Conservation (phyloP, 2,888 invertebrate genomes). For the Ichneumon xanthorius region DNA sequence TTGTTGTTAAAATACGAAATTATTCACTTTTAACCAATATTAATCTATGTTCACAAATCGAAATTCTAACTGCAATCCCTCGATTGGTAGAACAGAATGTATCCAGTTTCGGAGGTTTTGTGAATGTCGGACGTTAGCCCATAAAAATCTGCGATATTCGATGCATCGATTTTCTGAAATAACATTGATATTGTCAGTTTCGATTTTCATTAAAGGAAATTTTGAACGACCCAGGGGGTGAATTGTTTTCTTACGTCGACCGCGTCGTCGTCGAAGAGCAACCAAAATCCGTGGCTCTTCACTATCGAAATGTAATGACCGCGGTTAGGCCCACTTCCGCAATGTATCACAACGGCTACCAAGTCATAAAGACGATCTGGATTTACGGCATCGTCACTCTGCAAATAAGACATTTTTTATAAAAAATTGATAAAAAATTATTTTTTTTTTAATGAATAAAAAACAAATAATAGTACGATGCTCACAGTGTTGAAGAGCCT, state of each 20-base stretch:
- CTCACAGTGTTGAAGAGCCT: slow-evolving; percentile 98
- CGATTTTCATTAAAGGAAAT: not conserved
- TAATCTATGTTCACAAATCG: slow-evolving; percentile 63
- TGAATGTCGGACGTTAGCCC: slow-evolving; percentile 99
- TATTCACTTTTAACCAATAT: slow-evolving; percentile 56
- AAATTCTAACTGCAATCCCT: slow-evolving; percentile 88
- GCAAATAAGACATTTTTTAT: slow-evolving; percentile 76
- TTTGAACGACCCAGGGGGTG: not conserved
- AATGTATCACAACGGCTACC: slow-evolving; percentile 99
- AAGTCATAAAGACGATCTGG: slow-evolving; percentile 99
- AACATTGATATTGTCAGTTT: slow-evolving; percentile 18
- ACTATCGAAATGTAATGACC: slow-evolving; percentile 99
- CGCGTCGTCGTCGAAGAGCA: slow-evolving; percentile 99
- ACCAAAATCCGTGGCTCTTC: slow-evolving; percentile 99
- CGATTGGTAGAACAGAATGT: slow-evolving; percentile 99
- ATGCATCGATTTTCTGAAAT: slow-evolving; percentile 98
- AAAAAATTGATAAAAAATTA: too few relatives aligned
- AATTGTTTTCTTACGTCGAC: slow-evolving; percentile 93
- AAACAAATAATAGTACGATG: slow-evolving; percentile 68
- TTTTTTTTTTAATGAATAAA: not conserved
- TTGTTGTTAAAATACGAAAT: slow-evolving; percentile 74
- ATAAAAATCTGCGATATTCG: slow-evolving; percentile 99
- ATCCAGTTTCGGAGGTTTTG: slow-evolving; percentile 99
- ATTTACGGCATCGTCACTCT: slow-evolving; percentile 99
- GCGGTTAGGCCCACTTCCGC: slow-evolving; percentile 99